These are phyloP conservation scores for Thalassoma bifasciatum DNA, from an alignment of 2,113 vertebrate species.

Conservation along the genomic window DNA sequence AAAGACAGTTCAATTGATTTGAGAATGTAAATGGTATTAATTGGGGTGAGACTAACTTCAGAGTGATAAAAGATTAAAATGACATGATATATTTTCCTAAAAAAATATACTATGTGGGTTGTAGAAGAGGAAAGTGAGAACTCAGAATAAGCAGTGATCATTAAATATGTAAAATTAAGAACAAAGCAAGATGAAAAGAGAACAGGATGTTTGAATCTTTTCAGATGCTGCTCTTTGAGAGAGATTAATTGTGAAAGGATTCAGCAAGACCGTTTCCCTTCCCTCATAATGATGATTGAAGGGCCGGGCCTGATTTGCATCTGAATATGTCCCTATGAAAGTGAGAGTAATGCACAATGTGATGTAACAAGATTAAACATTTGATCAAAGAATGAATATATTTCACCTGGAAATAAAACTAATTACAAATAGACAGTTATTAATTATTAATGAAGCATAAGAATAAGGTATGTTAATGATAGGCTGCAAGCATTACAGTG, in stretches of 20 bases:
- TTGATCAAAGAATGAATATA: constrained; percentile 41
- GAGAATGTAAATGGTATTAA: too few species aligned
- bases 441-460: neutral
- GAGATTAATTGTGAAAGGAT: constrained; percentile 8
- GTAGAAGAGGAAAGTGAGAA: neutral
- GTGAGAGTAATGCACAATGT: constrained; percentile 43
- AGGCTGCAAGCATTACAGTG: too few species aligned
- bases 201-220: constrained; percentile 11
- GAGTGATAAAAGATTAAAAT: neutral
- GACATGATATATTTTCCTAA: constrained; percentile 1
- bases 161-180: constrained; percentile 26
- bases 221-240: constrained; percentile 29
- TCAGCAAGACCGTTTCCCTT: constrained; percentile 29
- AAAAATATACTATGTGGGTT: neutral
- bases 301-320: constrained; percentile 63
- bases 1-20: too few species aligned
- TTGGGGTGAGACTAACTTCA: too few species aligned
- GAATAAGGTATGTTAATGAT: neutral
- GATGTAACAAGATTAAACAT: constrained; percentile 51
- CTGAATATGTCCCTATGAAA: constrained; percentile 62
- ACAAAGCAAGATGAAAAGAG: constrained; percentile 37
- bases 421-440: neutral
- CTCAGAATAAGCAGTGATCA: constrained; percentile 11
- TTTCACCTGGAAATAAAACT: constrained; percentile 26
- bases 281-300: constrained; percentile 32